phyloP scores from a whole-genome alignment of 1,140 invertebrate genomes.

The Drosophila busckii region DNA sequence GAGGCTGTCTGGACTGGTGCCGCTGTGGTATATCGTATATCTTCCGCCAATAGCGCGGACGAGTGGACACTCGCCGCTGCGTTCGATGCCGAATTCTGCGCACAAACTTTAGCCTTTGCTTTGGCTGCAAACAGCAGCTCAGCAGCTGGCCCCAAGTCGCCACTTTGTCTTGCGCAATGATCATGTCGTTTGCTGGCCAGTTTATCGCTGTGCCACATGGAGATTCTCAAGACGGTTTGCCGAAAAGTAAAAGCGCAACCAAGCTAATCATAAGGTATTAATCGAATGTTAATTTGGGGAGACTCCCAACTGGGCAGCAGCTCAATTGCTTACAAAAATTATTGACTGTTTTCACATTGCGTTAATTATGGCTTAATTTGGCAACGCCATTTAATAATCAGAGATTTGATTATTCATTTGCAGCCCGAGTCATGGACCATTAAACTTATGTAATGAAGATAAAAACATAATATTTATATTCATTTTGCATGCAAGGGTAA shows the following conservation, averaged over 20 bases:
- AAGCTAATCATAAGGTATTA: constrained; percentile 26
- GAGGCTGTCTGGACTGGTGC: constrained; percentile 11
- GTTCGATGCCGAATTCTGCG: constrained; percentile 34
- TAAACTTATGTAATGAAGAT: no score
- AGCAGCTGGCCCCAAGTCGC: constrained; percentile 16
- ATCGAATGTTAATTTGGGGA: constrained; percentile 23
- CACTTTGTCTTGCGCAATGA: constrained; percentile 41
- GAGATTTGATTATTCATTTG: constrained; percentile 12
- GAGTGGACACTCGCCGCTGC: constrained; percentile 12
- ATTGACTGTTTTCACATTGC: constrained; percentile 37
- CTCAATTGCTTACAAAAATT: constrained; percentile 24
- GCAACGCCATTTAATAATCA: constrained; percentile 42
- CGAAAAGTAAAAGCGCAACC: constrained; percentile 59
- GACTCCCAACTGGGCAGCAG: constrained; percentile 19
- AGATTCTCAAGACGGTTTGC: constrained; percentile 35
- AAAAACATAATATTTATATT: no score
- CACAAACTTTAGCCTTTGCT: constrained; percentile 70
- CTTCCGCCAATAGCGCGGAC: no score
- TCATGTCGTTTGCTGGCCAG: constrained; percentile 10
- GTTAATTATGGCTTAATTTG: constrained; percentile 22
- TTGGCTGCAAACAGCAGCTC: constrained; percentile 51
- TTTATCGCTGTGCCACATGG: constrained; percentile 31
- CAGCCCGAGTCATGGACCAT: no score
- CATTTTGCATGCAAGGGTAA: no score
- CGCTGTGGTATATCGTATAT: no score